Evolutionary conservation across 2,888 invertebrate genomes (phyloP), one percentile per base, ranked within the genome.

Genomic region (Drosophila suboccidentalis): DNA sequence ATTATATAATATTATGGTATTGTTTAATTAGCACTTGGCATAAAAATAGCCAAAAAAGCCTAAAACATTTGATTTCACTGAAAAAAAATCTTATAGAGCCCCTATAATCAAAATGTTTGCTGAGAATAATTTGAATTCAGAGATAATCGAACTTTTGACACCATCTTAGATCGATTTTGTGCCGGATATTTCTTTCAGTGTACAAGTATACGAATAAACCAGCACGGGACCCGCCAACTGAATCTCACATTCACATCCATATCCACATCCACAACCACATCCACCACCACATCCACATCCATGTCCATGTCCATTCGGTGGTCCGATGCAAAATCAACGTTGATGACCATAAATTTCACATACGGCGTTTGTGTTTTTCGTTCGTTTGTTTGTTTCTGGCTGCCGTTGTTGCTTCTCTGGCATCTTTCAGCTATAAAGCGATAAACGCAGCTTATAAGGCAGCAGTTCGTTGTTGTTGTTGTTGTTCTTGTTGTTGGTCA

Each of bases 271-370:
- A n/a, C n/a, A n/a, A n/a, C n/a, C n/a, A n/a, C 1, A 49, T 39
- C 39, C 32, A n/a, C n/a, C n/a, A n/a, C n/a, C n/a, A 61, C 44
- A 36, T 29, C 43, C 49, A 57, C 49, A 43, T 57, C 46, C 67
- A 59, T 39, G 46, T 62, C 65, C 63, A 62, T 43, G 41, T 44
- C 47, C 38, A 44, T 61, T 61, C 68, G 82, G 74, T 78, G 72
- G 78, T 88, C 81, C 82, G 86, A 89, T 91, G 91, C 90, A 91
- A 91, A 90, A 84, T 83, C 80, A 83, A 88, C 90, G 80, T 82
- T 88, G 91, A 91, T 87, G 92, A 80, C 91, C 86, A 91, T 92
- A 92, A 92, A 92, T 92, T 91, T 89, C 75, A 72, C 69, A 86
- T 76, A 63, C 73, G 80, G 63, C 68, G 78, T 83, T 39, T 58